Base-by-base conservation (phyloP, 2,113 vertebrate species). In the Hystrix cristata region DNA sequence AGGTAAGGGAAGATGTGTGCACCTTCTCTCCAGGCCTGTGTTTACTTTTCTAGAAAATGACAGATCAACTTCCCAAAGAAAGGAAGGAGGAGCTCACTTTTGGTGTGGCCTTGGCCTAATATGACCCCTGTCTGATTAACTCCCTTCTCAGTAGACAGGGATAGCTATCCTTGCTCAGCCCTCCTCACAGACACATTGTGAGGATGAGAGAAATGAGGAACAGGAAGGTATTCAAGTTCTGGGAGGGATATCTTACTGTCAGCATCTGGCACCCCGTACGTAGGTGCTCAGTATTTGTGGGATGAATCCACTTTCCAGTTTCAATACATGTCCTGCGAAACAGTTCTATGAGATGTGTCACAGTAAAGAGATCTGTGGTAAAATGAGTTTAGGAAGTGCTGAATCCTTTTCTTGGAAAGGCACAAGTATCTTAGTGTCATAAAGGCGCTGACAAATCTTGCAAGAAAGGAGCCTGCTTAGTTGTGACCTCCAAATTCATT, bases 221-320 rank as follows among this genome's bases (percentile, higher is more conserved):
- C 8, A 25, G 79, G 43, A 11, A 2, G 9, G 72, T 3, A 1
- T 19, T 38, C 13, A 16, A 91, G 74, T n/a, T 57, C 80, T 86
- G 11, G 51, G 85, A 82, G 71, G 43, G 38, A 3, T 27, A 34
- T n/a, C 38, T 79, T 83, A 48, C 43, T 23, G 25, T 93, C 51
- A 64, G 94, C 51, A 14, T 74, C 94, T 83, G 87, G 74, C 57
- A 46, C 57, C 7, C 43, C 43, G 89, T 71, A 27, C 43, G 89
- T 71, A 27, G 82, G 72, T 93, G 72, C 89, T 93, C 78, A 31
- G 23, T 89, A 74, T 91, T 80, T 92, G 71, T 74, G 19, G 87
- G 43, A 25, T 65, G 84, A 67, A 48, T 65, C 84, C 5, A 29
- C 76, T 74, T 95, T 81, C 90, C 12, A 65, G 69, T 87, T 97